Base-by-base conservation (phyloP, 2,113 vertebrate genomes). In the Strix aluco region DNA sequence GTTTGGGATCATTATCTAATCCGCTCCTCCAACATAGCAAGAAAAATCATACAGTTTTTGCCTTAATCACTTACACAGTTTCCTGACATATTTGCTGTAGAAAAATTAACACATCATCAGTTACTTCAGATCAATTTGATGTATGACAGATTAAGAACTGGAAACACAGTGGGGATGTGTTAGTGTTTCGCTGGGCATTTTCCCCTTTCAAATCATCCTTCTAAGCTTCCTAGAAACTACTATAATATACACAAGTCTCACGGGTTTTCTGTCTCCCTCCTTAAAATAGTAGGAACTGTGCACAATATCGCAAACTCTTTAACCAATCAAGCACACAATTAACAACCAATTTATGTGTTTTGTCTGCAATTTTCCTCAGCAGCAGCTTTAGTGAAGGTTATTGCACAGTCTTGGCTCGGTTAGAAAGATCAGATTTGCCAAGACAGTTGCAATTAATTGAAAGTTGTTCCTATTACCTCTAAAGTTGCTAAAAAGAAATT, bases 391-490 rank as follows among this genome's bases (percentile, higher is more conserved):
- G 32, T 20, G 59, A 29, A 84, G 44, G 54, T 30, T 47, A 10
- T 18, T 49, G n/a, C 40, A 27, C 29, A 54, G 40, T 14, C 40
- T 86, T 71, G 57, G 55, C 34, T 94, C 73, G 26, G 18, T 54
- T 52, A 81, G 63, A 70, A 94, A 92, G 25, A 88, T 55, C 80
- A 79, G 42, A 62, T 67, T 88, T 92, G 26, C 77, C 38, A 27
- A 92, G 89, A 65, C 15, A n/a, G 59, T 29, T 86, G 69, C 69
- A 95, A 91, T 89, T 89, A 90, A 91, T 49, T 90, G 36, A 23
- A 86, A 74, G 57, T 47, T 88, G 32, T 81, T 90, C 59, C 65
- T 62, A 27, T 79, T 93, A 36, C 36, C 44, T 88, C 57, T 71
- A 71, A 87, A 67, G 12, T 13, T 38, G 38, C 27, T 81, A 75